Base-by-base conservation (phyloP, 2,888 invertebrate genomes). In the Caenorhabditis sp. region DNA sequence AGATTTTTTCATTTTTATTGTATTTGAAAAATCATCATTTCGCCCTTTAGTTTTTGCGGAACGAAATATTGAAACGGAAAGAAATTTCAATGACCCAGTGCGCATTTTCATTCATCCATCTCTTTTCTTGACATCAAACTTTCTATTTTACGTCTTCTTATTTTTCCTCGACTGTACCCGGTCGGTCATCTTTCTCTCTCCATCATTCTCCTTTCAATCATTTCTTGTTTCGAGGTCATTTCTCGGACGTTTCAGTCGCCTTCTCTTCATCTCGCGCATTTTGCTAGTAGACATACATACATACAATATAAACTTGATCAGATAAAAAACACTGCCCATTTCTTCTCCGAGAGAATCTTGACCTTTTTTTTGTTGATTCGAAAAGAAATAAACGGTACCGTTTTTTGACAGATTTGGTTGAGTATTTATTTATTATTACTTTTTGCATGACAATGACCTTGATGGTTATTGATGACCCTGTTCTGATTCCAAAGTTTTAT, bases 181-280 rank as follows among this genome's bases (percentile, higher is more conserved):
- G 43, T 43, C 17, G 43, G 43, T 43, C 43, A 43, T 17, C 43
- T 43, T 43, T 43, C 17, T 17, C 43, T 43, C 43, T 43, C 43
- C 17, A 10, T 17, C 17, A 43, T 43, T 43, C 17, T 43, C 43
- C 43, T 43, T 43, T 43, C 43, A 2, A 52, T 60, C 63, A 31
- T 31, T 31, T 31, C 31, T 31, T 67, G 59, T 70, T 63, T 71
- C 71, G 71, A 71, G 71, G 71, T 71, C 71, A 71, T 71, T 67
- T 71, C 67, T 71, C 71, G 67, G 67, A 63, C 71, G 71, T 70
- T 66, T 67, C 59, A 67, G 67, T 63, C 64, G 64, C 63, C 26
- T 57, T 54, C 68, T 36, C 63, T 61, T 58, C 64, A 23, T 27
- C 58, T 54, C 14, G 36, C 64, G 50, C 43, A 31, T 60, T 58